phyloP scores from a whole-genome alignment of 2,797 vertebrate species.

The Siniperca undulata region DNA sequence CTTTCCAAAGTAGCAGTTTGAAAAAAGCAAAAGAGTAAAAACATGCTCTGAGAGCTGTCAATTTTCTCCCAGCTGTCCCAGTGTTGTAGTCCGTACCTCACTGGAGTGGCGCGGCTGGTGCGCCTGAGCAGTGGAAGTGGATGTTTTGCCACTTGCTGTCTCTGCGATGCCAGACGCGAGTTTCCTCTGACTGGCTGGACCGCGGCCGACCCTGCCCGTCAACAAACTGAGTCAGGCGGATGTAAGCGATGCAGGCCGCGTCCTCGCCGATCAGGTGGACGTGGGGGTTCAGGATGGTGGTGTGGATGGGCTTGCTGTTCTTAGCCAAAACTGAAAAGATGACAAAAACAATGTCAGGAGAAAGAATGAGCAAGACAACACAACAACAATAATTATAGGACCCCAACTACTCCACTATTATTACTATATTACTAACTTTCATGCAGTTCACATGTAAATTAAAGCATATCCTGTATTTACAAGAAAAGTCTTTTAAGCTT shows the following conservation, averaged over 20 bases:
- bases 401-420: no score
- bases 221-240: constrained; percentile 95
- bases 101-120: constrained; percentile 95
- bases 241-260: constrained; percentile 96
- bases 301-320: constrained; percentile 98
- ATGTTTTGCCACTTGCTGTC: constrained; percentile 98
- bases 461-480: neutral
- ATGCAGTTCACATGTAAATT: neutral
- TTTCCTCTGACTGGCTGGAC: constrained; percentile 97
- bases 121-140: constrained; percentile 98
- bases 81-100: constrained; percentile 86
- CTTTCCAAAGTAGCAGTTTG: neutral
- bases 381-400: neutral
- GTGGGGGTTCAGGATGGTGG: constrained; percentile 97
- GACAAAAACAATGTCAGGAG: neutral
- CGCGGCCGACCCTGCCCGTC: constrained; percentile 93
- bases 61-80: neutral
- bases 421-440: neutral
- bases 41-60: neutral
- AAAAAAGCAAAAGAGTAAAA: neutral
- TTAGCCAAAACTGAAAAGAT: constrained; percentile 89
- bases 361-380: neutral
- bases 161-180: constrained; percentile 96
- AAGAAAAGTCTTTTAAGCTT: neutral
- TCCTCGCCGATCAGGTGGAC: constrained; percentile 97